phyloP scores from a whole-genome alignment of 2,888 invertebrate species.

The Andrena chrysosceles region DNA sequence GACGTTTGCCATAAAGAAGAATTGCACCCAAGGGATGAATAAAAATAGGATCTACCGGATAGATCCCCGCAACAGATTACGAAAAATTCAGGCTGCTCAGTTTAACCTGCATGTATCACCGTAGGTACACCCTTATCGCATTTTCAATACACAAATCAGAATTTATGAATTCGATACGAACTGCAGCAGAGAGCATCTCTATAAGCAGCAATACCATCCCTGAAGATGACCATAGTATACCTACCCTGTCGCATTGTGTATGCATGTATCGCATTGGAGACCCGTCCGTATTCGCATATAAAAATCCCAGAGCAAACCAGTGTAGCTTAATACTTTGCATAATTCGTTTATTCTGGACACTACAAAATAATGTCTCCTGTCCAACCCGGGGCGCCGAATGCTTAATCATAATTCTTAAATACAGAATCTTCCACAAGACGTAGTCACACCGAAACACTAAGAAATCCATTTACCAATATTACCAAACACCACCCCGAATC shows the following conservation, averaged over 20 bases:
- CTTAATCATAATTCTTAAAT: not conserved
- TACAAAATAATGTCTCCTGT: not conserved
- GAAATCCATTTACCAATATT: not conserved
- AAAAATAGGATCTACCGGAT: not conserved
- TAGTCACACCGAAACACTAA: not conserved
- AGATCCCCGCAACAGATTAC: conserved; percentile 25
- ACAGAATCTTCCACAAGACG: no score
- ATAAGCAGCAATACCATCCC: not conserved
- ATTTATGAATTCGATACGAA: conserved; percentile 45
- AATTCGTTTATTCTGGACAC: not conserved
- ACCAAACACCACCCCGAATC: not conserved
- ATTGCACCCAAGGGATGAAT: conserved; percentile 10
- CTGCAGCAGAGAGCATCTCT: not conserved
- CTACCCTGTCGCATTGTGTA: conserved; percentile 7
- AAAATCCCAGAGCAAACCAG: not conserved
- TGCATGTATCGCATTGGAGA: conserved; percentile 10
- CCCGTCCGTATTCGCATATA: not conserved
- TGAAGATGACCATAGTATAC: conserved; percentile 34
- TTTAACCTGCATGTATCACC: conserved; percentile 44
- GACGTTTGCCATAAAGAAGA: not conserved
- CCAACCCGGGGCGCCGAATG: no score
- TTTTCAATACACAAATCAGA: conserved; percentile 46
- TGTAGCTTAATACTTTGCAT: not conserved
- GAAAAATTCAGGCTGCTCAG: conserved; percentile 36
- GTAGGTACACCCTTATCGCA: conserved; percentile 32